These are phyloP conservation scores for Petrophora chlorosata DNA, from an alignment of 2,888 invertebrate genomes.

Conservation along the genomic window DNA sequence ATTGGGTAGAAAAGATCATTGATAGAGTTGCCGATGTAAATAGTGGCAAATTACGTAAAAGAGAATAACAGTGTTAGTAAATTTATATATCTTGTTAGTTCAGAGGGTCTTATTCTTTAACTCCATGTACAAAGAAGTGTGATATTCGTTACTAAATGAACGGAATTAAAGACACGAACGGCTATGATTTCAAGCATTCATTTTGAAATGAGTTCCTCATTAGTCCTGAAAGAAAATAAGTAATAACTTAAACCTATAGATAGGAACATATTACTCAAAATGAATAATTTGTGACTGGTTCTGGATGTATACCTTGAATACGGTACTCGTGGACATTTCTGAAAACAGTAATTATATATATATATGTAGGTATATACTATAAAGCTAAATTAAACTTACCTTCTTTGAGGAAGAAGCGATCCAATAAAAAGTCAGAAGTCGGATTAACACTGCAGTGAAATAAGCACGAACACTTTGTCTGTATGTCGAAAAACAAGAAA, in stretches of 20 bases:
- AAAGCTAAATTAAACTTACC: slow-evolving; percentile 55
- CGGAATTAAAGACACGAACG: not conserved
- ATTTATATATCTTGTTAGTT: not conserved
- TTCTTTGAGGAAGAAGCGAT: slow-evolving; percentile 65
- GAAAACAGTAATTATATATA: too few species aligned
- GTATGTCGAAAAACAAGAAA: slow-evolving; percentile 59
- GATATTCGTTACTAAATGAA: not conserved
- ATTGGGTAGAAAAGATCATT: too few species aligned
- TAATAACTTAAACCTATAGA: too few species aligned
- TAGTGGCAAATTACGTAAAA: too few species aligned
- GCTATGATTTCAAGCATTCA: too few species aligned
- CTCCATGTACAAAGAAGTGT: not conserved
- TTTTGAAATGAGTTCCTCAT: too few species aligned
- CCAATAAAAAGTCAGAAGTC: slow-evolving; percentile 77
- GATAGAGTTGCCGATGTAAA: too few species aligned
- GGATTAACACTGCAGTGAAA: slow-evolving; percentile 77
- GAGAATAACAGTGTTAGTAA: not conserved
- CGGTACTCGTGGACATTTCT: too few species aligned
- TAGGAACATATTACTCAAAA: too few species aligned
- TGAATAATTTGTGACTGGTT: too few species aligned
- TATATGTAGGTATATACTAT: too few species aligned
- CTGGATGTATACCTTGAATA: too few species aligned
- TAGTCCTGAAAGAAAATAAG: not conserved
- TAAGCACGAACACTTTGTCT: slow-evolving; percentile 80
- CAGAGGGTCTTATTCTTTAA: not conserved